Evolutionary conservation across 2,888 invertebrate genomes (phyloP).

Genomic region (Lottia gigantea): DNA sequence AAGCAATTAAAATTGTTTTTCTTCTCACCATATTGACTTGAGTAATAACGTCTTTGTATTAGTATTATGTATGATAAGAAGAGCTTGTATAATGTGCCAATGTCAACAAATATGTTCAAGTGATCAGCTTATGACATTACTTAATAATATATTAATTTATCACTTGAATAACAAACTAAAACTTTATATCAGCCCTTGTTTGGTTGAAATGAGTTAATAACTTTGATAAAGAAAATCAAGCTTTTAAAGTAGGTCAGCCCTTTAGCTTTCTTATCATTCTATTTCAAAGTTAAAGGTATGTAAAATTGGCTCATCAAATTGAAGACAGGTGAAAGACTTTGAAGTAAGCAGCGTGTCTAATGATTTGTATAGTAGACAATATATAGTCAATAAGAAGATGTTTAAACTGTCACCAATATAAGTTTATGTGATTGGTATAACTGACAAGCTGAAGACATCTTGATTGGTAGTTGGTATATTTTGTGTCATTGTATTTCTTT

Average conservation of each 20-base stretch:
- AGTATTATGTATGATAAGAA: neutral
- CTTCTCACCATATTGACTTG: too few species aligned
- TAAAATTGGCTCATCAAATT: constrained; percentile 9
- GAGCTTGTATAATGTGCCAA: constrained; percentile 5
- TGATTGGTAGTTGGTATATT: neutral
- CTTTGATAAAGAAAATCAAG: constrained; percentile 10
- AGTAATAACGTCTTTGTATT: too few species aligned
- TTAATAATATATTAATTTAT: constrained; percentile 8
- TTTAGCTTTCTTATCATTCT: constrained; percentile 9
- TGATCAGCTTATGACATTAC: constrained; percentile 9
- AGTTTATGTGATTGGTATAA: neutral
- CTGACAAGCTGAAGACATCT: constrained; percentile 1
- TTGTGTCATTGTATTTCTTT: neutral
- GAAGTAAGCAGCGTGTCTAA: constrained; percentile 7
- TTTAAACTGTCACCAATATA: neutral
- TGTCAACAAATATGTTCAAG: constrained; percentile 11
- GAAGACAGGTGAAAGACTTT: constrained; percentile 8
- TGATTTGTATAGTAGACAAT: constrained; percentile 3
- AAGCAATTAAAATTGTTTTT: too few species aligned
- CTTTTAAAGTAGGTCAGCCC: constrained; percentile 9
- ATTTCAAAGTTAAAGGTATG: constrained; percentile 8
- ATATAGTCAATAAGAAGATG: constrained; percentile 2
- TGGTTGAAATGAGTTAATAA: constrained; percentile 10
- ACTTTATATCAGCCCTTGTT: neutral
- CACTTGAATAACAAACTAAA: constrained; percentile 7